These are phyloP conservation scores for Orchesella cincta DNA, from an alignment of 1,140 invertebrate genomes.

Conservation along the genomic window DNA sequence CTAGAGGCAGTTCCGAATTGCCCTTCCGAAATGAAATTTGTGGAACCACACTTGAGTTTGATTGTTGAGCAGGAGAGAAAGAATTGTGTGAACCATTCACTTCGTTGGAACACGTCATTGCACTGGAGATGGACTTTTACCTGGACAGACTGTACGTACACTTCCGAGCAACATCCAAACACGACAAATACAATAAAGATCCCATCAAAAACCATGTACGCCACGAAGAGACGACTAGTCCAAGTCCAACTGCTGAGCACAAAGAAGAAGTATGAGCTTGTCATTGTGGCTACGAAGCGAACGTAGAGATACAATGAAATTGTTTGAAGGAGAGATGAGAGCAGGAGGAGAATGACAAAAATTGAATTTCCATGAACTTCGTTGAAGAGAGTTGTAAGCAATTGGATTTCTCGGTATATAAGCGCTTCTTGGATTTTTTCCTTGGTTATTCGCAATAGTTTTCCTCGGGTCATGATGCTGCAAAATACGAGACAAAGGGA, in stretches of 20 bases:
- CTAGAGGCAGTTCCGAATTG: not conserved
- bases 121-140: constrained; percentile 1
- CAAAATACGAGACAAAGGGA: not conserved
- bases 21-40: not conserved
- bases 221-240: constrained; percentile 2
- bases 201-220: constrained; percentile 14
- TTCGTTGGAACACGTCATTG: constrained; percentile 4
- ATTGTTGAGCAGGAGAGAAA: constrained; percentile 2
- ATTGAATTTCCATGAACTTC: constrained; percentile 18
- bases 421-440: constrained; percentile 11
- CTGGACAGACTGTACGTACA: constrained; percentile 9
- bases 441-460: constrained; percentile 8
- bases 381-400: constrained; percentile 10
- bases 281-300: not conserved
- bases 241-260: not conserved
- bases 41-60: not conserved
- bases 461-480: constrained; percentile 17
- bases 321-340: not conserved
- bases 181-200: constrained; percentile 22
- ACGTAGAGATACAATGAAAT: constrained; percentile 10
- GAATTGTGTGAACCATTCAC: constrained; percentile 22
- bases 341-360: not conserved
- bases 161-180: constrained; percentile 11
- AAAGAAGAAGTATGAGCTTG: not conserved
- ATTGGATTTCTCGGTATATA: constrained; percentile 6